Evolutionary conservation across 2,888 invertebrate species (phyloP).

Genomic region (Drosophila prolongata): DNA sequence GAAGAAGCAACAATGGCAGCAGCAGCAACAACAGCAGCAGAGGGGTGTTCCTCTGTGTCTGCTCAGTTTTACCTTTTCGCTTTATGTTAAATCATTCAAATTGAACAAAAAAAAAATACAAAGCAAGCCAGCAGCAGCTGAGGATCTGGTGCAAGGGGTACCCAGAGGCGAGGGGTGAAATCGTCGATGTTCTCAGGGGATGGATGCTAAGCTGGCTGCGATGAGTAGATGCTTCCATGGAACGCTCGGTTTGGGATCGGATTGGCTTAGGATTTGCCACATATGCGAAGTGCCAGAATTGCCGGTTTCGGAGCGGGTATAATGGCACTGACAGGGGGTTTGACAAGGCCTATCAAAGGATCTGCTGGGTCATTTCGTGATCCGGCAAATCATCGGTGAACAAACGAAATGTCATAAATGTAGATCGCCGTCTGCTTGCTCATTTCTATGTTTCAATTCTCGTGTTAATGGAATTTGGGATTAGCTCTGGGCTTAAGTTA

Average conservation of each 20-base stretch:
- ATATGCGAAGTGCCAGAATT: constrained; percentile 46
- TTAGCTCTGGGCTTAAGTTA: constrained; percentile 25
- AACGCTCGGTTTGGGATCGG: constrained; percentile 38
- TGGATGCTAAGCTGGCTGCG: constrained; percentile 46
- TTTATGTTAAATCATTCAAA: constrained; percentile 80
- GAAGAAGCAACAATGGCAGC: constrained; percentile 37
- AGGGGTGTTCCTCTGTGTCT: constrained; percentile 37
- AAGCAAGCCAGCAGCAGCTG: constrained; percentile 70
- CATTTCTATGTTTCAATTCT: constrained; percentile 46
- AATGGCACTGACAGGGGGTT: constrained; percentile 45
- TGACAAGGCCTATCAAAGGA: constrained; percentile 40
- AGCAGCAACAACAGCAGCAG: not conserved
- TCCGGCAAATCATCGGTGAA: constrained; percentile 33
- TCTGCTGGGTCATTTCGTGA: constrained; percentile 32
- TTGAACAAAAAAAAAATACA: constrained; percentile 59
- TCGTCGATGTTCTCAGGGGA: constrained; percentile 72
- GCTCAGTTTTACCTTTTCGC: constrained; percentile 62
- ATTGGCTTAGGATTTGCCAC: constrained; percentile 61
- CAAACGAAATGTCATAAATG: constrained; percentile 48
- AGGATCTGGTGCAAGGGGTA: constrained; percentile 39
- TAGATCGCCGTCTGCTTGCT: constrained; percentile 35
- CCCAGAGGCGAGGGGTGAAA: constrained; percentile 8
- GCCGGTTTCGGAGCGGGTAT: constrained; percentile 40
- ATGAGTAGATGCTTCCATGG: constrained; percentile 39
- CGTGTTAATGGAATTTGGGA: constrained; percentile 39